Percentiles rank a stretch among this genome's conserved stretches.
Conservation (phyloP, 1,140 invertebrate species). For the Papilio glaucus region DNA sequence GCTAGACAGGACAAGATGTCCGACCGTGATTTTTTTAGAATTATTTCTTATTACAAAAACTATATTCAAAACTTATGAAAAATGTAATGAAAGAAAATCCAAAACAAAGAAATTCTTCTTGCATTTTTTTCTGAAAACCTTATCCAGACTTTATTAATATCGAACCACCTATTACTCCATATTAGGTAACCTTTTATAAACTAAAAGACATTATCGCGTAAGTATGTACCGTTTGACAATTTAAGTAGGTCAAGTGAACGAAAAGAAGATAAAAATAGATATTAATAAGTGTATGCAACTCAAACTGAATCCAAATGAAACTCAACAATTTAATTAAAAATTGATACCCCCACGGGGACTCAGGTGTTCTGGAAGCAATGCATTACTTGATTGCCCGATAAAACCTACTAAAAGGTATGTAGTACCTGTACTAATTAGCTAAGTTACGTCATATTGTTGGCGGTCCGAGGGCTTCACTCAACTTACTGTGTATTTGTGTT, state of each 20-base stretch:
- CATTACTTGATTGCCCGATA: conserved; percentile 69
- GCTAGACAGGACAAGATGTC: too few relatives aligned
- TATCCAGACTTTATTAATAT: too few relatives aligned
- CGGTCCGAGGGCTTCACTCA: conserved; percentile 31
- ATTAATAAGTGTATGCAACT: conserved; percentile 36
- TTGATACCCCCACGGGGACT: conserved; percentile 51
- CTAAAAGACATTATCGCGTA: too few relatives aligned
- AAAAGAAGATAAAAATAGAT: conserved; percentile 25
- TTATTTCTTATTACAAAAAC: too few relatives aligned
- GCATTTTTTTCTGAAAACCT: too few relatives aligned
- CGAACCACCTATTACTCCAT: too few relatives aligned
- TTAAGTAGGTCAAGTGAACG: background rate
- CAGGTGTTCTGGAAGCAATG: conserved; percentile 71
- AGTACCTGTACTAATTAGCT: conserved; percentile 61
- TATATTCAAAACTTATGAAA: too few relatives aligned
- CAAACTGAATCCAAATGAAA: too few relatives aligned
- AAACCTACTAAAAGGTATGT: conserved; percentile 62
- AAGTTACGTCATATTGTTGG: conserved; percentile 47
- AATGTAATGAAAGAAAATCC: too few relatives aligned
- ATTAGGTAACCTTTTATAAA: too few relatives aligned
- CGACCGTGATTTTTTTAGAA: too few relatives aligned
- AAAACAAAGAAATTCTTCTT: too few relatives aligned
- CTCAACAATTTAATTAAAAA: conserved; percentile 65
- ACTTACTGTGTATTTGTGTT: conserved; percentile 20
- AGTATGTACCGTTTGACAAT: background rate